These are phyloP conservation scores for Tichodroma muraria DNA, from an alignment of 2,113 vertebrate species.

Conservation along the genomic window DNA sequence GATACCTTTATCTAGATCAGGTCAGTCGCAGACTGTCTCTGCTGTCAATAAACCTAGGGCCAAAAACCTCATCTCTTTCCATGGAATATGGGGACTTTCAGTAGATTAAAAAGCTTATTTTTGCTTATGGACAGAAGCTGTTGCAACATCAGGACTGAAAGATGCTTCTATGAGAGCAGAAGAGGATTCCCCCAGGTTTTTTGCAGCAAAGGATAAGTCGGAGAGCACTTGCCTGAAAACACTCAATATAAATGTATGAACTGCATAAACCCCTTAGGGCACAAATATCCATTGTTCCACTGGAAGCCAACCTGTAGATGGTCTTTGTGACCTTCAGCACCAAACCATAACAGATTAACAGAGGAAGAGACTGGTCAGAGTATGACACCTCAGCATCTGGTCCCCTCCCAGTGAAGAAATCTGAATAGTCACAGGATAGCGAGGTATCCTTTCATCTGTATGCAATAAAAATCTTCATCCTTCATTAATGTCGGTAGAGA, in stretches of 20 bases:
- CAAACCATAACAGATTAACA: neutral
- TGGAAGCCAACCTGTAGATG: neutral
- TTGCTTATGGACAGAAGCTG: neutral
- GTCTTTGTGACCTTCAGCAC: neutral
- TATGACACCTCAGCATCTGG: neutral
- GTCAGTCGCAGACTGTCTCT: neutral
- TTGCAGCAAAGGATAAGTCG: neutral
- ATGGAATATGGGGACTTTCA: neutral
- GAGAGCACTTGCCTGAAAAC: neutral
- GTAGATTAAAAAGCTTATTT: neutral
- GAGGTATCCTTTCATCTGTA: neutral
- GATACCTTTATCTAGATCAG: neutral
- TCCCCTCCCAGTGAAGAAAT: neutral
- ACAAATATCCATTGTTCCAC: neutral
- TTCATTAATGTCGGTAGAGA: neutral
- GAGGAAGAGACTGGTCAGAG: neutral
- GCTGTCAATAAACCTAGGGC: neutral
- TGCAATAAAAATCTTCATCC: neutral
- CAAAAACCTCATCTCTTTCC: neutral
- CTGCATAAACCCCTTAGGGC: neutral
- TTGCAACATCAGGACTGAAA: neutral
- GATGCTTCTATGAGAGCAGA: neutral
- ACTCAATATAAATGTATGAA: neutral
- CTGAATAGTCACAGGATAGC: neutral
- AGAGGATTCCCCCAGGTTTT: neutral